phyloP scores from a whole-genome alignment of 2,113 vertebrate genomes.

The Tyrannus savana region DNA sequence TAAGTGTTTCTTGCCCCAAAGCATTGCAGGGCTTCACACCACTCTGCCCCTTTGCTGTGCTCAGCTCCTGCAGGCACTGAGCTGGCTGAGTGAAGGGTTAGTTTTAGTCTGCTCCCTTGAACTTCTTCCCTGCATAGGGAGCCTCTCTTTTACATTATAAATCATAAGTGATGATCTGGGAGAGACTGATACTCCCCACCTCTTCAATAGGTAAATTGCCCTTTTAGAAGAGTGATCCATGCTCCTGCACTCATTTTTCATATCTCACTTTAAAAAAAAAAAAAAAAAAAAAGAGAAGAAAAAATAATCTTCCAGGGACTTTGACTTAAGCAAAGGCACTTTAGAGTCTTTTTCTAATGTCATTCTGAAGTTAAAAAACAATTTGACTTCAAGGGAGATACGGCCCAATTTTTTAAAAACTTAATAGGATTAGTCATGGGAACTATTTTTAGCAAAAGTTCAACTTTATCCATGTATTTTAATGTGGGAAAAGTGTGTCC shows the following conservation, averaged over 20 bases:
- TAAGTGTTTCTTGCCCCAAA: background rate
- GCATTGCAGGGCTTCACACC: background rate
- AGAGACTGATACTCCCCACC: slow-evolving; percentile 33
- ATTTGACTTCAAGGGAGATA: slow-evolving; percentile 80
- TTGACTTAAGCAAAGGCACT: slow-evolving; percentile 59
- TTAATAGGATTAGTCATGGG: slow-evolving; percentile 88
- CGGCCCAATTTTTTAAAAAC: slow-evolving; percentile 76
- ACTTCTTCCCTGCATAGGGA: slow-evolving; percentile 14
- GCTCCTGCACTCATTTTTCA: slow-evolving; percentile 53
- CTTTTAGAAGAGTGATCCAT: slow-evolving; percentile 18
- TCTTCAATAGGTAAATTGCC: slow-evolving; percentile 46
- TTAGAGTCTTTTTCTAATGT: slow-evolving; percentile 66
- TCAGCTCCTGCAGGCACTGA: background rate
- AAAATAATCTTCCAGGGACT: slow-evolving; percentile 57
- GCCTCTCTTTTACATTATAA: background rate
- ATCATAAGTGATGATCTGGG: background rate
- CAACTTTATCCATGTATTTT: slow-evolving; percentile 96
- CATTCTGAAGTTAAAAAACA: slow-evolving; percentile 71
- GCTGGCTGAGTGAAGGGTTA: background rate
- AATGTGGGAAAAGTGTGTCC: slow-evolving; percentile 99
- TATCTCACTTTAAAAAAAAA: slow-evolving; percentile 49
- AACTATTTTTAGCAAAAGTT: slow-evolving; percentile 97
- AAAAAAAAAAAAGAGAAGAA: background rate
- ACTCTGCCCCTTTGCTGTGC: background rate
- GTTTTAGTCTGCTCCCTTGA: slow-evolving; percentile 15